Conservation (phyloP, 92 coral and sea anemone species). For the Nematostella vectensis region DNA sequence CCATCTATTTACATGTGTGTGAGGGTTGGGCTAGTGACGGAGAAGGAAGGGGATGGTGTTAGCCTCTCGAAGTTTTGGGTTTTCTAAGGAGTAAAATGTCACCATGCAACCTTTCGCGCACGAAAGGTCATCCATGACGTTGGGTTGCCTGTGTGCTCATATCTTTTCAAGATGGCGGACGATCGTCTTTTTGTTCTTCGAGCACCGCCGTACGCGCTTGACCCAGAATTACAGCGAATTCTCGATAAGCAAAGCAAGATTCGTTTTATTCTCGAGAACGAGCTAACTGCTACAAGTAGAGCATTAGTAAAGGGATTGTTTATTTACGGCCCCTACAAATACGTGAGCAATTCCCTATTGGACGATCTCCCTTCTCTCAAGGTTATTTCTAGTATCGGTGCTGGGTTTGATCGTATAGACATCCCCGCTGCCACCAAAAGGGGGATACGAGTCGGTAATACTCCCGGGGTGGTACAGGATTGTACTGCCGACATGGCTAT, state of each 20-base stretch:
- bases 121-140: too few species aligned
- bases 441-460: constrained; percentile 57
- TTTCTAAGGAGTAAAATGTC: too few species aligned
- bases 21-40: too few species aligned
- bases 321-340: background rate
- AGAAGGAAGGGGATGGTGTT: too few species aligned
- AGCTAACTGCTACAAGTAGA: background rate
- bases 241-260: background rate
- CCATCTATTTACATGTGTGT: too few species aligned
- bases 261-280: background rate
- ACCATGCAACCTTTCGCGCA: too few species aligned
- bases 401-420: constrained; percentile 55
- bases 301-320: background rate
- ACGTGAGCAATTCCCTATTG: constrained; percentile 24
- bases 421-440: constrained; percentile 52
- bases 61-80: too few species aligned
- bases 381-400: constrained; percentile 41
- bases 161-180: constrained; percentile 5
- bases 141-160: too few species aligned
- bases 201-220: background rate
- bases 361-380: constrained; percentile 42
- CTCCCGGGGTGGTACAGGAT: constrained; percentile 33
- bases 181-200: background rate
- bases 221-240: background rate
- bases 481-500: constrained; percentile 66